Conservation (phyloP, 2,113 vertebrate species). For the Trematomus loennbergii region DNA sequence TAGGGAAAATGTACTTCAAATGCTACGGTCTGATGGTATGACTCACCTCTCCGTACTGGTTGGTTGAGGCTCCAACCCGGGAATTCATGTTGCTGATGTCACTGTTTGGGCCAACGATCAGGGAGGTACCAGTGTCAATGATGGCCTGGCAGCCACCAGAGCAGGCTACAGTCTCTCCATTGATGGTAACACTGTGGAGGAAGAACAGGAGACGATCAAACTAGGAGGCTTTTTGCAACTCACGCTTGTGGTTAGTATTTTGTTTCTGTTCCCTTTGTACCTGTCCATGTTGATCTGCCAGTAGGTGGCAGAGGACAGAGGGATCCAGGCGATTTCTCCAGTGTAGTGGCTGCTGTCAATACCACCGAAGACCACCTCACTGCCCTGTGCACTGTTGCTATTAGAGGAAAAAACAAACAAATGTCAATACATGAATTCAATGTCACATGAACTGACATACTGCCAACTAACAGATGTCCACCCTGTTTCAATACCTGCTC, state of each 20-base stretch:
- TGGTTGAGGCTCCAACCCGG: slow-evolving; percentile 66
- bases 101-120: slow-evolving; percentile 70
- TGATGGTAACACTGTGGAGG: slow-evolving; percentile 70
- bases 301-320: slow-evolving; percentile 80
- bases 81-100: slow-evolving; percentile 76
- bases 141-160: slow-evolving; percentile 76
- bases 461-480: neutral
- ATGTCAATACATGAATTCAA: neutral
- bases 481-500: slow-evolving; percentile 58
- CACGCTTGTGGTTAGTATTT: neutral
- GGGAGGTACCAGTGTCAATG: slow-evolving; percentile 80
- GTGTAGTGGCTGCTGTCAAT: slow-evolving; percentile 72
- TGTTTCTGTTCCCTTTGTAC: slow-evolving; percentile 53
- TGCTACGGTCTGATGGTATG: slow-evolving; percentile 10
- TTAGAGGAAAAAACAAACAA: slow-evolving; percentile 12
- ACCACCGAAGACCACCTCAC: slow-evolving; percentile 82
- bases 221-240: neutral
- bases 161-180: slow-evolving; percentile 74
- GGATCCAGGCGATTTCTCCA: slow-evolving; percentile 81
- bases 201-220: slow-evolving; percentile 6
- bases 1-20: slow-evolving; percentile 41
- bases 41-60: slow-evolving; percentile 77
- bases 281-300: slow-evolving; percentile 87
- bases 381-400: slow-evolving; percentile 72
- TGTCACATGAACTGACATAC: neutral